A percentile compares a stretch with the other conserved stretches of the same genome.
These are phyloP conservation scores for Sebastes cheni DNA, from an alignment of 2,797 vertebrate species.

Conservation along the genomic window DNA sequence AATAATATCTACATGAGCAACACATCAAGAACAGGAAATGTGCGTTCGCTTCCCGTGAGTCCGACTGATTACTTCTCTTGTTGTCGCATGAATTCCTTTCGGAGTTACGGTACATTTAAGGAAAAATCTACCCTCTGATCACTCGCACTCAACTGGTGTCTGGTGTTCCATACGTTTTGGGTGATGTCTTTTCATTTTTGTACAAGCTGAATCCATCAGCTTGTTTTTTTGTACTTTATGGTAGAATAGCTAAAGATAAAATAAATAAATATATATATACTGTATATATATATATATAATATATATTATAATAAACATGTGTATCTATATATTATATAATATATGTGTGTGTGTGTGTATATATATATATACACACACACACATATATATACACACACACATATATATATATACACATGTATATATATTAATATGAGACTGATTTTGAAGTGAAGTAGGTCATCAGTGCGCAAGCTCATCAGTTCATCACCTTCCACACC, in stretches of 20 bases:
- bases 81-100: neutral
- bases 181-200: neutral
- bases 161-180: neutral
- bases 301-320: neutral
- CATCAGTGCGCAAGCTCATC: no score
- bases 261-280: neutral
- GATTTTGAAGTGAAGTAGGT: neutral
- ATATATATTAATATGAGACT: neutral
- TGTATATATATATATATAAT: no score
- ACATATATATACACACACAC: no score
- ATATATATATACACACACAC: no score
- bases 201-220: neutral
- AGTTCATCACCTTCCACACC: neutral
- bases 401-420: no score
- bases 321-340: neutral
- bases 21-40: conserved; percentile 16
- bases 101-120: neutral
- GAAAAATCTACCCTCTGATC: neutral
- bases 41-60: neutral
- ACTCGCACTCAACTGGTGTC: neutral
- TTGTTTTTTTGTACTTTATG: neutral
- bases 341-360: no score
- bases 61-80: neutral
- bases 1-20: conserved; percentile 49
- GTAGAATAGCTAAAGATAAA: neutral